Evolutionary conservation across 2,113 vertebrate species (phyloP).

Genomic region (Nipponia nippon): DNA sequence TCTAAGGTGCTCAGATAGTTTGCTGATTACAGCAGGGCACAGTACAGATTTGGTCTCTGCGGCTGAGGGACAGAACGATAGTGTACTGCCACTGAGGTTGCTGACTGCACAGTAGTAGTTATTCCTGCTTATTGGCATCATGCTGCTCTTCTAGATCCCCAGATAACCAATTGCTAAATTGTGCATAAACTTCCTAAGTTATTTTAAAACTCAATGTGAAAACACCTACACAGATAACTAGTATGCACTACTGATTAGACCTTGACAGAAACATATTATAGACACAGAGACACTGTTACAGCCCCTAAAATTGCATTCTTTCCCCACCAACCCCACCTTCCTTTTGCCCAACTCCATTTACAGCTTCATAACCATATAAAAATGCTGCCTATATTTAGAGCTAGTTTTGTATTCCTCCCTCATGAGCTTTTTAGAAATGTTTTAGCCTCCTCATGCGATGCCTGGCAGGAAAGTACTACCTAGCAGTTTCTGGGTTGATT

Average conservation of each 20-base stretch:
- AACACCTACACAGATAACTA: neutral
- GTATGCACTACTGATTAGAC: neutral
- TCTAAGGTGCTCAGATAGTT: neutral
- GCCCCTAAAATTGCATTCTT: neutral
- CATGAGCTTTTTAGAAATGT: neutral
- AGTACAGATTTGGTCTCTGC: neutral
- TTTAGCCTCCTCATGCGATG: neutral
- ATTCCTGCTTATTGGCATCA: neutral
- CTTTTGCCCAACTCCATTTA: neutral
- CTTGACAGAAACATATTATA: neutral
- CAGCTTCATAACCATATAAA: neutral
- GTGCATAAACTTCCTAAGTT: neutral
- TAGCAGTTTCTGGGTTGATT: neutral
- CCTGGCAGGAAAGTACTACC: neutral
- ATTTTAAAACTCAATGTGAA: slow-evolving; percentile 16
- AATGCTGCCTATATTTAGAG: neutral
- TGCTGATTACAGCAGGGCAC: neutral
- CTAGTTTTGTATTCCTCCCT: neutral
- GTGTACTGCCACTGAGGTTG: neutral
- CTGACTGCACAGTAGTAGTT: neutral
- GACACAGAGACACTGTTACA: neutral
- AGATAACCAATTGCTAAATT: slow-evolving; percentile 24
- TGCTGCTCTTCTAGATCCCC: neutral
- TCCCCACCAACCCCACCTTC: neutral
- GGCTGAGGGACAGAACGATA: neutral